Evolutionary conservation across 2,888 invertebrate genomes (phyloP).

Genomic region (Acronicta leporina): DNA sequence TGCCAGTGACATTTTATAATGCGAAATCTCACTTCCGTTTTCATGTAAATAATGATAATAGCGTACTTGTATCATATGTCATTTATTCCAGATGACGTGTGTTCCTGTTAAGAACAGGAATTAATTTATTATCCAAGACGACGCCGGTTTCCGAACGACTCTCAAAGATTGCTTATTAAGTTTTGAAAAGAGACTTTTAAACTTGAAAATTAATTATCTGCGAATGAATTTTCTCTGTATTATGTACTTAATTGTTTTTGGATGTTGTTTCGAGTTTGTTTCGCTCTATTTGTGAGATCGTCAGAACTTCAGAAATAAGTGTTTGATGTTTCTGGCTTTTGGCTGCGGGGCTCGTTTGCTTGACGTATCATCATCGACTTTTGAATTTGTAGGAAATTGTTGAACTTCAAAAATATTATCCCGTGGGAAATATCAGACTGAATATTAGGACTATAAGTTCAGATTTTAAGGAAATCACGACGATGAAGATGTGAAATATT

Average conservation of each 20-base stretch:
- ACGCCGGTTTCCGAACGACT: slow-evolving; percentile 14
- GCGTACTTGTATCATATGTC: too few relatives aligned
- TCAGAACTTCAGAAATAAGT: slow-evolving; percentile 17
- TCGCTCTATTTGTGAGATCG: slow-evolving; percentile 46
- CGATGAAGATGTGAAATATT: too few relatives aligned
- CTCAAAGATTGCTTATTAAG: slow-evolving; percentile 54
- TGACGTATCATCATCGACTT: slow-evolving; percentile 25
- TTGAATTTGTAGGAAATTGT: slow-evolving; percentile 19
- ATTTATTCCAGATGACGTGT: neutral
- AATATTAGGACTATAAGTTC: too few relatives aligned
- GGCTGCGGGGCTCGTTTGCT: slow-evolving; percentile 26
- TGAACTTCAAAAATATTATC: slow-evolving; percentile 23
- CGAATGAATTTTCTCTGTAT: slow-evolving; percentile 55
- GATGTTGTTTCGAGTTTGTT: slow-evolving; percentile 54
- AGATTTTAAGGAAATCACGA: too few relatives aligned
- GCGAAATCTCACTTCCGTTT: too few relatives aligned
- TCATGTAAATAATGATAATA: too few relatives aligned
- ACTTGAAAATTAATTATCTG: slow-evolving; percentile 59
- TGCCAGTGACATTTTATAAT: too few relatives aligned
- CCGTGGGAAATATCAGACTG: slow-evolving; percentile 6
- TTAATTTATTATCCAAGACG: slow-evolving; percentile 3
- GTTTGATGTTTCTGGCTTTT: slow-evolving; percentile 53
- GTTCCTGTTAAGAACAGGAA: slow-evolving; percentile 5
- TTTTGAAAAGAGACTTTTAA: slow-evolving; percentile 53
- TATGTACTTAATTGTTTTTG: slow-evolving; percentile 60